Base-by-base conservation (phyloP, 2,888 invertebrate genomes). In the Ennomos quercinarius region DNA sequence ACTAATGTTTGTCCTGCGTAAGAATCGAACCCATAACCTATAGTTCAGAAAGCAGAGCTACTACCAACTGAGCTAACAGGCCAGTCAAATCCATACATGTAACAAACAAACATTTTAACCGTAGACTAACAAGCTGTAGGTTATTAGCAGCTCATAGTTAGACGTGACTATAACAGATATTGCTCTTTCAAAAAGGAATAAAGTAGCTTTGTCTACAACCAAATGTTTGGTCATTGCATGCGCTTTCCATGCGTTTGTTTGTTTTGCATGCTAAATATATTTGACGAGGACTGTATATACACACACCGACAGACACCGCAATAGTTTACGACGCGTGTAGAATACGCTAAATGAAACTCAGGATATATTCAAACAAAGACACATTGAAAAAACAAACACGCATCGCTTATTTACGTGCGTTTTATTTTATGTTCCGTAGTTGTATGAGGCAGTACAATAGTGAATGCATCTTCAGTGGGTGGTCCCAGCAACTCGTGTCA, bases 121-220 rank as follows among this genome's bases (percentile, higher is more conserved):
- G 35, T 36, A 3, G 40, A 9, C 50, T 42, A 50, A 50, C 36
- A 50, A 10, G 9, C 12, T 17, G 34, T 35, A n/a, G 13, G 2
- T 12, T 41, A 40, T 51, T 52, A 57, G 51, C 57, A 43, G 34
- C n/a, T n/a, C 11, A 35, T 11, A 52, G 57, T 57, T 53, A 49
- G 38, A 53, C 58, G 10, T 42, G 38, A 39, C 34, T 13, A 40
- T 45, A 40, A 37, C 39, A 44, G 11, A 43, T 35, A 9, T 50
- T 55, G 39, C 10, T 40, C 13, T 43, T 42, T 13, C 35, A 39
- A 39, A 46, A 35, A 35, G 10, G 13, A 40, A 56, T 50, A 51
- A 35, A 13, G n/a, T 43, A 44, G 27, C 17, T 36, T 34, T 43
- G 13, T 46, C 13, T 36, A 49, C 40, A 43, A 27, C n/a, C 47